A percentile compares a stretch with the other conserved stretches of the same genome.
These are phyloP conservation scores for Ecliptopera silaceata DNA, from an alignment of 2,888 invertebrate species.

Conservation along the genomic window DNA sequence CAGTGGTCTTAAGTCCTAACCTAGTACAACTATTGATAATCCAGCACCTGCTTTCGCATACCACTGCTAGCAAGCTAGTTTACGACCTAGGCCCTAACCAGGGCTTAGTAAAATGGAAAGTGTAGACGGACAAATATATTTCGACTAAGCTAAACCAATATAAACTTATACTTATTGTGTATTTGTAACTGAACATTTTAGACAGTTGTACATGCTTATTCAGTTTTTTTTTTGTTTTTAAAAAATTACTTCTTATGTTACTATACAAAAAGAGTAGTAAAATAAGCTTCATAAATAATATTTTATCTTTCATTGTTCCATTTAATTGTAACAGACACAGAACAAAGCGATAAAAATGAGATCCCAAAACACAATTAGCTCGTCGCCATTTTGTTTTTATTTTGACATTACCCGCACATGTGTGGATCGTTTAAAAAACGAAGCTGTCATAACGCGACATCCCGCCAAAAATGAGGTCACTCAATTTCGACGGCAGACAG, in stretches of 20 bases:
- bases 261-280: too few species aligned
- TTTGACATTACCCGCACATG: conserved; percentile 20
- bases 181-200: too few species aligned
- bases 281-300: too few species aligned
- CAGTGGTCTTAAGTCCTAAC: conserved; percentile 2
- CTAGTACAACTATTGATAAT: conserved; percentile 15
- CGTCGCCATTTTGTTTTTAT: conserved; percentile 17
- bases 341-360: not conserved
- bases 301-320: not conserved
- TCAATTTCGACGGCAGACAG: conserved; percentile 55
- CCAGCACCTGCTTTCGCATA: conserved; percentile 16
- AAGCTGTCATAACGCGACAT: conserved; percentile 30
- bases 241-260: too few species aligned
- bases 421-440: conserved; percentile 24
- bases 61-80: conserved; percentile 4
- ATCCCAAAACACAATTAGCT: conserved; percentile 8
- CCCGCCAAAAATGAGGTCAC: conserved; percentile 60
- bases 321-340: conserved; percentile 12
- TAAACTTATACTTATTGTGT: not conserved
- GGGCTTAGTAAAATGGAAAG: conserved; percentile 25
- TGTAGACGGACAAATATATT: conserved; percentile 9
- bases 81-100: conserved; percentile 14
- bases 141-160: too few species aligned
- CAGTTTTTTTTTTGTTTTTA: too few species aligned
- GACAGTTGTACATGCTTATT: too few species aligned